Conservation (phyloP, 2,888 invertebrate species). For the Latheticus oryzae region DNA sequence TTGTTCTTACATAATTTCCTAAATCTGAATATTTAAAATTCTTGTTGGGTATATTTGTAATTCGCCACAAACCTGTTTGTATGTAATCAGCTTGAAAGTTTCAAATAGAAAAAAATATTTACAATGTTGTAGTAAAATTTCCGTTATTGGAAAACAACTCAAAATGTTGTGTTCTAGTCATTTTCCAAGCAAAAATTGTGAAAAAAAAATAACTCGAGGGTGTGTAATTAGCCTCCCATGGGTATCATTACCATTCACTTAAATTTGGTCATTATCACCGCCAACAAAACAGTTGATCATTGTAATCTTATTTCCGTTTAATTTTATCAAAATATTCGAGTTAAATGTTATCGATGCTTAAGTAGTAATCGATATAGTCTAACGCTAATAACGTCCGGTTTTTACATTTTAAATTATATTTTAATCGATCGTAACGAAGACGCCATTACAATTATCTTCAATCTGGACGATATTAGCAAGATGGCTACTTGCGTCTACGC, state of each 20-base stretch:
- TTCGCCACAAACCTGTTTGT: no score
- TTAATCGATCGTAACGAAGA: conserved; percentile 30
- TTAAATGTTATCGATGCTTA: conserved; percentile 24
- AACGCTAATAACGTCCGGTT: conserved; percentile 40
- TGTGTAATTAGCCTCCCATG: not conserved
- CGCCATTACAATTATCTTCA: conserved; percentile 21
- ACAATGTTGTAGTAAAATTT: no score
- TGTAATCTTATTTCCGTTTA: conserved; percentile 9
- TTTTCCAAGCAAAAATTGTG: no score
- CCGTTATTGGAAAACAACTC: no score
- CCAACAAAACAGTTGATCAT: no score
- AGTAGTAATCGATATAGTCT: conserved; percentile 36
- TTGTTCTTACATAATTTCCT: no score
- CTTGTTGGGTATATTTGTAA: no score
- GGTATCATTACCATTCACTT: not conserved
- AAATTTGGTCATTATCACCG: no score
- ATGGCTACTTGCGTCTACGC: conserved; percentile 20
- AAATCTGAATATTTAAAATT: no score
- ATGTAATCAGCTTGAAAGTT: no score
- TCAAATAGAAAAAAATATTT: no score
- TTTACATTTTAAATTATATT: conserved; percentile 36
- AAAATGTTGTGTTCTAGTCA: no score
- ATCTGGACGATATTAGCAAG: conserved; percentile 10
- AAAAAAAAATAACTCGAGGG: conserved; percentile 2
- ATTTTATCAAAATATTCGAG: conserved; percentile 21